phyloP scores from a whole-genome alignment of 2,888 invertebrate species.

The Hirtodrosophila confusa region DNA sequence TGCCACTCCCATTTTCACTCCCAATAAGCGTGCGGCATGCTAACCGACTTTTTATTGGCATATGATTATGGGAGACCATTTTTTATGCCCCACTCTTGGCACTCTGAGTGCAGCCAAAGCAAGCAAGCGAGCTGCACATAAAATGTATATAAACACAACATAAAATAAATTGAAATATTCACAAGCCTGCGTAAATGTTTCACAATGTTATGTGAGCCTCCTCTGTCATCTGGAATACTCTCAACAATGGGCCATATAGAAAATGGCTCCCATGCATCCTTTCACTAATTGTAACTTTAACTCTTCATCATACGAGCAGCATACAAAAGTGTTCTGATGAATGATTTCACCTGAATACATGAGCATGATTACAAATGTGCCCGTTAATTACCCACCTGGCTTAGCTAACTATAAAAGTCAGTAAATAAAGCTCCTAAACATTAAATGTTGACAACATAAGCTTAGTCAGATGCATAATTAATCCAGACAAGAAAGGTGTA shows the following conservation, averaged over 20 bases:
- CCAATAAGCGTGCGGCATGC: slow-evolving; percentile 58
- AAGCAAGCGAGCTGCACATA: slow-evolving; percentile 61
- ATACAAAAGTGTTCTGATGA: slow-evolving; percentile 7
- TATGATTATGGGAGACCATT: slow-evolving; percentile 77
- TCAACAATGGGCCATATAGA: slow-evolving; percentile 22
- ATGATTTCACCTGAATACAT: background rate
- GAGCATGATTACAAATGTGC: too few species aligned
- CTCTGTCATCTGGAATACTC: slow-evolving; percentile 64
- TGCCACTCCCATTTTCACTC: slow-evolving; percentile 29
- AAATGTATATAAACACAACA: slow-evolving; percentile 65
- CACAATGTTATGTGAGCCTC: slow-evolving; percentile 62
- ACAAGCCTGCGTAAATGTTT: slow-evolving; percentile 74
- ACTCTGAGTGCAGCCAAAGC: slow-evolving; percentile 52
- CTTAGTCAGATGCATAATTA: too few species aligned
- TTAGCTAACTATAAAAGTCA: too few species aligned
- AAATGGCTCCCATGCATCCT: slow-evolving; percentile 27
- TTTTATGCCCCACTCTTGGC: slow-evolving; percentile 62
- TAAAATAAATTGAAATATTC: slow-evolving; percentile 79
- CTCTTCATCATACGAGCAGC: slow-evolving; percentile 6
- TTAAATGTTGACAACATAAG: too few species aligned
- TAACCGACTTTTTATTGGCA: slow-evolving; percentile 78
- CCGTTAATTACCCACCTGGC: too few species aligned
- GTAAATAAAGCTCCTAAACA: too few species aligned
- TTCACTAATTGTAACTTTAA: slow-evolving; percentile 43
- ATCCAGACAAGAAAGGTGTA: too few species aligned